Conservation (phyloP, 2,113 vertebrate genomes). For the Tragulus kanchil region DNA sequence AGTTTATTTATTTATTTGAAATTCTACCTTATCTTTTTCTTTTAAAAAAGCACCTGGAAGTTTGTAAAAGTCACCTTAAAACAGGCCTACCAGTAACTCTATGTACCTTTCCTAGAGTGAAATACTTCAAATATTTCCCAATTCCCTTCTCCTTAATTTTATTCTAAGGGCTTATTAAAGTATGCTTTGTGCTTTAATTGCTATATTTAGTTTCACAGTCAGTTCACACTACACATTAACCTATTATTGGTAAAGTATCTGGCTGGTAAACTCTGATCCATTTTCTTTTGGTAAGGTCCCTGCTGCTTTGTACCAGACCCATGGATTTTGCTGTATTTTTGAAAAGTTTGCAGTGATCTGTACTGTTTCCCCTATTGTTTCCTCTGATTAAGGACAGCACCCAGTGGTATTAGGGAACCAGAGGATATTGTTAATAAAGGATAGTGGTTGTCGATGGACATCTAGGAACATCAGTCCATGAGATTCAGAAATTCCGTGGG, state of each 20-base stretch:
- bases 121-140: neutral
- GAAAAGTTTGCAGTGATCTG: neutral
- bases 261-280: neutral
- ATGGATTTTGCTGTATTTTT: neutral
- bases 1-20: slow-evolving; percentile 1
- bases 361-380: neutral
- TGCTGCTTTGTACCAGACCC: neutral
- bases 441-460: neutral
- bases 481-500: slow-evolving; percentile 56
- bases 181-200: neutral
- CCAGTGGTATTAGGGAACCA: neutral
- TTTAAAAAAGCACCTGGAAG: neutral
- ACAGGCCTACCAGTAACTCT: neutral
- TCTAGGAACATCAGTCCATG: slow-evolving; percentile 26
- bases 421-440: slow-evolving; percentile 47
- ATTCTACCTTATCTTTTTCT: slow-evolving; percentile 35
- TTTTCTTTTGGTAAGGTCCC: neutral
- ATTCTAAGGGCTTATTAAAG: neutral
- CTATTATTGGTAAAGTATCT: slow-evolving; percentile 36
- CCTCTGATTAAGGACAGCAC: neutral
- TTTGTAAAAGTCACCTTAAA: neutral
- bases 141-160: neutral
- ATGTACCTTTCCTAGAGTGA: neutral
- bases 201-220: slow-evolving; percentile 35
- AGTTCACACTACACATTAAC: neutral